Percentiles rank a stretch among this genome's conserved stretches.
phyloP scores from a whole-genome alignment of 2,797 vertebrate species.

The Phalanger gymnotis region DNA sequence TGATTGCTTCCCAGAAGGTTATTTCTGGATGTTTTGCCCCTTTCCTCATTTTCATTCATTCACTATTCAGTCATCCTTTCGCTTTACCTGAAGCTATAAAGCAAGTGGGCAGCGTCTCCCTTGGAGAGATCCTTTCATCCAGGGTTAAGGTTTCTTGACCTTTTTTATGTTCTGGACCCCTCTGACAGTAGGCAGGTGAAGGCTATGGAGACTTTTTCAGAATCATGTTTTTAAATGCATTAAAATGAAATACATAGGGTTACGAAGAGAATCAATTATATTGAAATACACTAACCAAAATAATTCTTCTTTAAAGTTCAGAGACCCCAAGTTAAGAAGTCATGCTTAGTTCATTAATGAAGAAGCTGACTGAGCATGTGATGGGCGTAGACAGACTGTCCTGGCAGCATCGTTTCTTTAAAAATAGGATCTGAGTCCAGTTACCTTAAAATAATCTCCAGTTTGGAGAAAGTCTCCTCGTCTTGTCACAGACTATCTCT shows the following conservation, averaged over 20 bases:
- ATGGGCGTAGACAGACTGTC: no score
- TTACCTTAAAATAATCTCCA: no score
- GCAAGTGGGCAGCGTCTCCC: neutral
- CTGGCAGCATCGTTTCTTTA: no score
- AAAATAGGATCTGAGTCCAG: no score
- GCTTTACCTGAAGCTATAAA: neutral
- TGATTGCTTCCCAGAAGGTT: neutral
- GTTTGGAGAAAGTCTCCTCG: no score
- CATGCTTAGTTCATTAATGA: no score
- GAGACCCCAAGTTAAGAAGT: neutral
- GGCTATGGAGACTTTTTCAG: neutral
- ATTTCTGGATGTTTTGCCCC: neutral
- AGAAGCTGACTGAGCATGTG: no score
- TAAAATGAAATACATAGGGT: neutral
- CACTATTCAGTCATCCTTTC: neutral
- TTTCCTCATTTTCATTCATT: neutral
- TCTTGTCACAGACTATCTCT: no score
- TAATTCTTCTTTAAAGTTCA: neutral
- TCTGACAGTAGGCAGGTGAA: neutral
- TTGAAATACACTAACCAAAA: neutral
- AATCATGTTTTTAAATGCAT: neutral
- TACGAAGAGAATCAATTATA: neutral
- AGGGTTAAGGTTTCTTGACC: neutral
- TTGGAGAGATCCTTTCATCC: neutral
- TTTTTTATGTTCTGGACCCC: neutral